phyloP scores from a whole-genome alignment of 2,797 vertebrate genomes.

The Pangasius krempfi region DNA sequence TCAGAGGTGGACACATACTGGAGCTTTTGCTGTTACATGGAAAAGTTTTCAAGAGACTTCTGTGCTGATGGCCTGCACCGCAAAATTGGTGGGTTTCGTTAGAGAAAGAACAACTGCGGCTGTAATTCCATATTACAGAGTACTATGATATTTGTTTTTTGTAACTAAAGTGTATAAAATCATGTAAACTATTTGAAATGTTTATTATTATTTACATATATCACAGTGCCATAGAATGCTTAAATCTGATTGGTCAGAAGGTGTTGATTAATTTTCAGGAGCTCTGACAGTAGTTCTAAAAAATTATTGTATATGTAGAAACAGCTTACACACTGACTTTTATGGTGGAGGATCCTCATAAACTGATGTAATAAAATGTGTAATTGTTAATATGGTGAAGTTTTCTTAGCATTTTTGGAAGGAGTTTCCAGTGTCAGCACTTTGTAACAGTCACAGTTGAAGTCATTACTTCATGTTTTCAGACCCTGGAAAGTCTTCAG shows the following conservation, averaged over 20 bases:
- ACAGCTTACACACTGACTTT: background rate
- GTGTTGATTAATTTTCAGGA: background rate
- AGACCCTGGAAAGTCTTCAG: background rate
- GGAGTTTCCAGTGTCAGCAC: background rate
- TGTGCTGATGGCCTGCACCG: conserved; percentile 77
- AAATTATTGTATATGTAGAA: background rate
- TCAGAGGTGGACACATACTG: conserved; percentile 80
- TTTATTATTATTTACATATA: background rate
- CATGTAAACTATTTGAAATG: background rate
- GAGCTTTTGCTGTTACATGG: conserved; percentile 83
- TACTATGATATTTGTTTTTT: background rate
- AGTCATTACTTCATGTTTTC: background rate
- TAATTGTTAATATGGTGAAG: background rate
- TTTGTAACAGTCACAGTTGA: background rate
- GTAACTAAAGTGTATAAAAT: background rate
- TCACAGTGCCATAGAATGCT: background rate
- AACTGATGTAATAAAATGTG: background rate
- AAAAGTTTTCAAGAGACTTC: conserved; percentile 81
- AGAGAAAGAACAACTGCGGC: background rate
- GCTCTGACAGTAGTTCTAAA: background rate
- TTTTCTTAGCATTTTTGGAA: background rate
- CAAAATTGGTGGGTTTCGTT: conserved; percentile 75
- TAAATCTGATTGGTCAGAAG: background rate
- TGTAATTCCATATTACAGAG: background rate
- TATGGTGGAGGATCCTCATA: background rate